A percentile compares a stretch with the other conserved stretches of the same genome.
Evolutionary conservation across 2,797 vertebrate genomes (phyloP).

Genomic region (Myiotriccus ornatus): DNA sequence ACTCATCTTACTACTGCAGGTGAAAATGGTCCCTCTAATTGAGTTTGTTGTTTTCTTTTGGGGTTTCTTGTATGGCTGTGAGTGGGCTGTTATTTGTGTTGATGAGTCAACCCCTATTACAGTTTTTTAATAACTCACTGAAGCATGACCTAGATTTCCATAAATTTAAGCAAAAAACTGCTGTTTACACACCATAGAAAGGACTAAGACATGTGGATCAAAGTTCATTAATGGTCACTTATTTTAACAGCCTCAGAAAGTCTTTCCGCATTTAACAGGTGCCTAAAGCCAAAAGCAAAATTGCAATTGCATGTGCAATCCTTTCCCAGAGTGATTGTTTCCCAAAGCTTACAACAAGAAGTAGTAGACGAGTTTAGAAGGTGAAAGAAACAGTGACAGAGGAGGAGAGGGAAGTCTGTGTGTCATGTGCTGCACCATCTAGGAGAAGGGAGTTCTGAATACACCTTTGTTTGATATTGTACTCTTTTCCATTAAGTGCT

Average conservation of each 20-base stretch:
- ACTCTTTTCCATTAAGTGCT: not conserved
- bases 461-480: not conserved
- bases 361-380: not conserved
- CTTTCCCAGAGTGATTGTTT: not conserved
- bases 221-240: not conserved
- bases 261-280: not conserved
- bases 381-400: not conserved
- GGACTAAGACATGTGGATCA: not conserved
- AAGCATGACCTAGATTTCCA: not conserved
- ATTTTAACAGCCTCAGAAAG: not conserved
- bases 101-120: conserved; percentile 34
- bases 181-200: not conserved
- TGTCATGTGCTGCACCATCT: not conserved
- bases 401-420: not conserved
- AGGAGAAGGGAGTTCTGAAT: not conserved
- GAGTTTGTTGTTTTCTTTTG: not conserved
- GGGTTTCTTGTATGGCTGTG: not conserved
- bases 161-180: not conserved
- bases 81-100: conserved; percentile 29
- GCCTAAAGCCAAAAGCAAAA: not conserved
- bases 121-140: conserved; percentile 12
- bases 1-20: not conserved
- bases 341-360: not conserved
- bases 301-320: not conserved
- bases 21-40: not conserved